Conservation (phyloP, 2,113 vertebrate species). For the Neolamprologus sp. region DNA sequence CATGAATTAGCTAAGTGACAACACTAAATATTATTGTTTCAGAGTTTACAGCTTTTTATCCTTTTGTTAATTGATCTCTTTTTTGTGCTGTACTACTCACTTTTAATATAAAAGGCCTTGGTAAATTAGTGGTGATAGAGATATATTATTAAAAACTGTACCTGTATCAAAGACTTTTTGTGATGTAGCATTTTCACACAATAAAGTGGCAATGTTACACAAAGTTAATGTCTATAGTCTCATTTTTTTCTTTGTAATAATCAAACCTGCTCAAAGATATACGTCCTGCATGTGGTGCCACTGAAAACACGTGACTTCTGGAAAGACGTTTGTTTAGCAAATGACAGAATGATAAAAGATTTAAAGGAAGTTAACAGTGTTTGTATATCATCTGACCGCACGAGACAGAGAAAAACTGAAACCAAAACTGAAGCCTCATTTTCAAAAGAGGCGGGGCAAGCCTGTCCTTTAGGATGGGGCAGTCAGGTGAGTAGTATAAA, state of each 20-base stretch:
- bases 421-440: background rate
- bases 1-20: background rate
- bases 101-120: accelerated
- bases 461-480: background rate
- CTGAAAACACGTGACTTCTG: background rate
- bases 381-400: background rate
- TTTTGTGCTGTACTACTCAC: background rate
- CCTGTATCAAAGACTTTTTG: accelerated
- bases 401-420: background rate
- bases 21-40: background rate
- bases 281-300: accelerated
- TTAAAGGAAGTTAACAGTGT: background rate
- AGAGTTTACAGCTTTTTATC: background rate
- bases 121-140: background rate
- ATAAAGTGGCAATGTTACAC: background rate
- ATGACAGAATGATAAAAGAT: background rate
- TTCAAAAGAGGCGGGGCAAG: background rate
- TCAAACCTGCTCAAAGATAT: background rate
- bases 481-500: background rate
- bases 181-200: background rate
- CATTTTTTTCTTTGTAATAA: background rate
- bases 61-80: background rate
- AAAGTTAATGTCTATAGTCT: background rate
- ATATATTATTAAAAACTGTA: background rate
- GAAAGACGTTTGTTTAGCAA: background rate